Evolutionary conservation across 2,888 invertebrate species (phyloP).

Genomic region (Nymphalis c-album): DNA sequence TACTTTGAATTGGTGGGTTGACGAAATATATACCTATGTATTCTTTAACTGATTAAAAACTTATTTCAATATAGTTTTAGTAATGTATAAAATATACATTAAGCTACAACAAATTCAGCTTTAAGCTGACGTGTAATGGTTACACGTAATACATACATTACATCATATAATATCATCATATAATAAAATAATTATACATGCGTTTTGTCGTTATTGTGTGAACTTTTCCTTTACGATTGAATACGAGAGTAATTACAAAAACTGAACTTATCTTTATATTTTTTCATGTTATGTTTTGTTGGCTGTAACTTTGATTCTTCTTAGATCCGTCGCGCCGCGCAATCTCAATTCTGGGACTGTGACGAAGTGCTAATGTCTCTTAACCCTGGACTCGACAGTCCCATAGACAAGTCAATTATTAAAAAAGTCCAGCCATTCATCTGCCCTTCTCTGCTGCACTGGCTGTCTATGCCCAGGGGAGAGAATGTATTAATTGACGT

Average conservation of each 20-base stretch:
- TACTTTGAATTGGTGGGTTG: too few relatives aligned
- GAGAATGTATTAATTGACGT: slow-evolving; percentile 71
- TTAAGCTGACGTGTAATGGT: too few relatives aligned
- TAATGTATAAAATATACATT: too few relatives aligned
- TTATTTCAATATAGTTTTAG: too few relatives aligned
- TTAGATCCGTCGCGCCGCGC: slow-evolving; percentile 65
- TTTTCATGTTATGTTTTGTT: not conserved
- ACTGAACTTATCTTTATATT: not conserved
- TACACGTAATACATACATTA: too few relatives aligned
- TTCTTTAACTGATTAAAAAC: too few relatives aligned
- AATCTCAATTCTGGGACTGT: slow-evolving; percentile 73
- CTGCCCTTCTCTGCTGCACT: slow-evolving; percentile 72
- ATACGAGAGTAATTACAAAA: too few relatives aligned
- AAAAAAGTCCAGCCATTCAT: slow-evolving; percentile 58
- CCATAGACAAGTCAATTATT: slow-evolving; percentile 50
- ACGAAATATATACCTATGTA: too few relatives aligned
- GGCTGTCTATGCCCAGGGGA: slow-evolving; percentile 72
- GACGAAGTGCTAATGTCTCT: slow-evolving; percentile 60
- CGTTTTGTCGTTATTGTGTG: not conserved
- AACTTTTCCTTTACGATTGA: too few relatives aligned
- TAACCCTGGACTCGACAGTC: slow-evolving; percentile 58
- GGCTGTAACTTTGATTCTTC: not conserved
- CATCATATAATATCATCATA: too few relatives aligned
- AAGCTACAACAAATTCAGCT: too few relatives aligned
- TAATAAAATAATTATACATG: too few relatives aligned